Evolutionary conservation across 2,113 vertebrate genomes (phyloP), one percentile per base, ranked within the genome.

Genomic region (Amia ocellicauda): DNA sequence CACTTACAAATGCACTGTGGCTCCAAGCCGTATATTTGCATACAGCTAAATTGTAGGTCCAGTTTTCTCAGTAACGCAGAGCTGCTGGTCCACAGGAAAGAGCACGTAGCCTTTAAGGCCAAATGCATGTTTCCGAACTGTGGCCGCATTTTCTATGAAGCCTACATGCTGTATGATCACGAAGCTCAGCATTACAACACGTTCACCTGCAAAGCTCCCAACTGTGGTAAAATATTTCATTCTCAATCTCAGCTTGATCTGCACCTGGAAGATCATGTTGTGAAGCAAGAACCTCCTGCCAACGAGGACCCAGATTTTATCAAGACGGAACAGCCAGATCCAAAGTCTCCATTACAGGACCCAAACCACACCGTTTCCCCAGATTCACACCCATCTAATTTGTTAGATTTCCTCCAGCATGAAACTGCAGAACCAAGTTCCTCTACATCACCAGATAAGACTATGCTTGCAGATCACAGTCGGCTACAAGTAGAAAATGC

Each of bases 161-260:
- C 94, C 13, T 98, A 94, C 66, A 92, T 93, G 74, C 91, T 99
- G 0, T 98, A 97, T 41, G 96, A 98, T 69, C 96, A 99, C 0
- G 96, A 99, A 90, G 92, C 96, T 58, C 94, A 96, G 40, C 96
- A 99, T 87, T 99, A 99, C 77, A 97, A 94, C 71, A 99, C 93
- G 0, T 99, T 93, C 7, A 96, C 96, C 1, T 99, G 96, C 83
- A 95, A 84, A 84, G 78, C 80, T 50, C 70, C 69, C 2, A 89
- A 84, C 67, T 99, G 96, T 64, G 93, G 90, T 14, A 97, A 95
- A 65, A 87, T 98, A 2, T 99, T 96, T 61, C 93, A 92, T 68
- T 90, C 91, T 66, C 93, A 95, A 58, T 84, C 74, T 0, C 93
- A 97, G 70, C 82, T 98, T 68, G 94, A 97, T 76, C 83, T 92